These are phyloP conservation scores for Limnephilus rhombicus DNA, from an alignment of 2,888 invertebrate genomes.

Conservation along the genomic window DNA sequence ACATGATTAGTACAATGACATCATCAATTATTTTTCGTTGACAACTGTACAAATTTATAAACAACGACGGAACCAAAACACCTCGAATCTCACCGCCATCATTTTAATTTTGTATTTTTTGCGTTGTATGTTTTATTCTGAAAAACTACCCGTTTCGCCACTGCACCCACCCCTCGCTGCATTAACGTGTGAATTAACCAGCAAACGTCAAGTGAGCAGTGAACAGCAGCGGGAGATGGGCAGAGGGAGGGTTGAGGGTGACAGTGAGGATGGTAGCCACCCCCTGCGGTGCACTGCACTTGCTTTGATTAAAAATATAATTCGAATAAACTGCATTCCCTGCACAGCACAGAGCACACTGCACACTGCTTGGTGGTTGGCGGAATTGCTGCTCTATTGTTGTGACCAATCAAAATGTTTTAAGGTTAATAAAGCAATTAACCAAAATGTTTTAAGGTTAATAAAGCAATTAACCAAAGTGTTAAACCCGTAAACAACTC, in stretches of 20 bases:
- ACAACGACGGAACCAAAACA: too few species aligned
- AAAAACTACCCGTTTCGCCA: not conserved
- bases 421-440: too few species aligned
- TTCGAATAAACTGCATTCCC: constrained; percentile 23
- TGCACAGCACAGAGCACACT: not conserved
- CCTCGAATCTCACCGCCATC: too few species aligned
- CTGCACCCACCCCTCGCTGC: constrained; percentile 1
- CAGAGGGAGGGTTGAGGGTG: not conserved
- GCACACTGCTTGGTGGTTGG: not conserved
- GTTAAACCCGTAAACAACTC: too few species aligned
- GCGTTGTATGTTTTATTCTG: not conserved
- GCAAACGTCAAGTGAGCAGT: constrained; percentile 52
- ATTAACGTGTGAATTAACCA: constrained; percentile 59
- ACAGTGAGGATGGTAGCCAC: not conserved
- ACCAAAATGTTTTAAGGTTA: not conserved
- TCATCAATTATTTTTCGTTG: too few species aligned
- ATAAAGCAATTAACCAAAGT: too few species aligned
- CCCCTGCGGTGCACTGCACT: constrained; percentile 46
- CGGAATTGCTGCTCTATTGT: not conserved
- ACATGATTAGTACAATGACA: too few species aligned
- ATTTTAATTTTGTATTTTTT: too few species aligned
- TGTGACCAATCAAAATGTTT: not conserved
- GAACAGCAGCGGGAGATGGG: not conserved
- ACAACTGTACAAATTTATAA: too few species aligned
- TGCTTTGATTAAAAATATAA: constrained; percentile 55